Conservation (phyloP, 2,797 vertebrate species). For the Falco peregrinus region DNA sequence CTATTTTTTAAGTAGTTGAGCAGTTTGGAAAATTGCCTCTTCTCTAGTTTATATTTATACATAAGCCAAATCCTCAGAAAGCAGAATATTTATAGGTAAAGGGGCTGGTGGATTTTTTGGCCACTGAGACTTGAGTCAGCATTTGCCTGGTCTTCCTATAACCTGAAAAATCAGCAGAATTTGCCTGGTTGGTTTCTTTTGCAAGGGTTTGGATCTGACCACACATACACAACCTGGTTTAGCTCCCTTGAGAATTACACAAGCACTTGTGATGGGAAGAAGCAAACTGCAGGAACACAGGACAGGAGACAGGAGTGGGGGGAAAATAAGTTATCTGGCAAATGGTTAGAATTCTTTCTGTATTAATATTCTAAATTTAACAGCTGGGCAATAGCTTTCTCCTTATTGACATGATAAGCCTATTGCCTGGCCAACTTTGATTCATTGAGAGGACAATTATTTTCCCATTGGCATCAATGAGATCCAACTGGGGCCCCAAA, state of each 20-base stretch:
- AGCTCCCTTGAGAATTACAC: not conserved
- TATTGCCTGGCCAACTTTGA: not conserved
- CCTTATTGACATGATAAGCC: not conserved
- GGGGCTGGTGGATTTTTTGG: not conserved
- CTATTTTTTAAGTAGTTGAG: not conserved
- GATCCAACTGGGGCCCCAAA: not conserved
- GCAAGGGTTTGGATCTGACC: not conserved
- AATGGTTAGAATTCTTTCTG: not conserved
- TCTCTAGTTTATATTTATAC: not conserved
- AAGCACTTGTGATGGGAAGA: not conserved
- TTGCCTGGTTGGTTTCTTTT: not conserved
- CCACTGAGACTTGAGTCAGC: not conserved
- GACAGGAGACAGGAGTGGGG: not conserved
- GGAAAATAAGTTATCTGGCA: not conserved
- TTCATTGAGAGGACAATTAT: not conserved
- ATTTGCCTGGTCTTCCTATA: not conserved
- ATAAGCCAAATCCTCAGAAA: not conserved
- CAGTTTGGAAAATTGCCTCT: not conserved
- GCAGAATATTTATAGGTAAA: not conserved
- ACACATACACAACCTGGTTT: not conserved
- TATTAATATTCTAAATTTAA: conserved; percentile 2
- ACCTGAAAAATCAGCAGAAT: not conserved
- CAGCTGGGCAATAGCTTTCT: not conserved
- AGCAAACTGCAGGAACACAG: not conserved
- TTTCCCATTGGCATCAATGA: not conserved